Conservation (phyloP, 2,888 invertebrate genomes). For the Cyclophora punctaria region DNA sequence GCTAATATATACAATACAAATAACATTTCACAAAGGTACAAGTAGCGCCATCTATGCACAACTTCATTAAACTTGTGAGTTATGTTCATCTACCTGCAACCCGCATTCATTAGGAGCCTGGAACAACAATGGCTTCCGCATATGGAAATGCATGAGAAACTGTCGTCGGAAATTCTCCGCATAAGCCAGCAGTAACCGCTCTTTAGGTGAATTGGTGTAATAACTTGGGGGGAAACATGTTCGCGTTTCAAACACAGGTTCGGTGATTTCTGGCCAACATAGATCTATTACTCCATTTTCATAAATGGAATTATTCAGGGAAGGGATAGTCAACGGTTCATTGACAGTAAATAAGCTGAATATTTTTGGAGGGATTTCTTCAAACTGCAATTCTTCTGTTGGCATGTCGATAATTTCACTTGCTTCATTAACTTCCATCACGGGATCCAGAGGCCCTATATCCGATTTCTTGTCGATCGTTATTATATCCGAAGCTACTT, state of each 20-base stretch:
- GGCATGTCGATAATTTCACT: constrained; percentile 48
- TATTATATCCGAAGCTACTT: constrained; percentile 26
- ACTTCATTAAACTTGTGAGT: neutral
- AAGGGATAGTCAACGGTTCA: constrained; percentile 63
- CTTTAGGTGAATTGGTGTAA: constrained; percentile 79
- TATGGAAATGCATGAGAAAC: constrained; percentile 70
- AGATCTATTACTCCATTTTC: constrained; percentile 77
- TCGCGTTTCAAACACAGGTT: constrained; percentile 74
- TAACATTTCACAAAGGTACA: neutral
- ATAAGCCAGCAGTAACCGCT: constrained; percentile 81
- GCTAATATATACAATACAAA: neutral
- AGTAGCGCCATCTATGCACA: constrained; percentile 23
- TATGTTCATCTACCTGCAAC: constrained; percentile 74
- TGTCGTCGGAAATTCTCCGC: constrained; percentile 87
- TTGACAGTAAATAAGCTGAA: constrained; percentile 44
- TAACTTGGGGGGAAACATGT: constrained; percentile 79
- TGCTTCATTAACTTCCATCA: constrained; percentile 58
- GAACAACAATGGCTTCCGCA: constrained; percentile 79
- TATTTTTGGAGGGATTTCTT: constrained; percentile 54
- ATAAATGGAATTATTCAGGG: constrained; percentile 75
- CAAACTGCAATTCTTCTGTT: constrained; percentile 39
- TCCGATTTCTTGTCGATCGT: constrained; percentile 35
- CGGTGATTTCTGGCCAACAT: constrained; percentile 77
- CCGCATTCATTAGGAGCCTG: constrained; percentile 85
- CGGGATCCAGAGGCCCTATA: constrained; percentile 43